Percentiles rank a stretch among this genome's conserved stretches.
These are phyloP conservation scores for Cuculus canorus DNA, from an alignment of 2,797 vertebrate genomes.

Conservation along the genomic window DNA sequence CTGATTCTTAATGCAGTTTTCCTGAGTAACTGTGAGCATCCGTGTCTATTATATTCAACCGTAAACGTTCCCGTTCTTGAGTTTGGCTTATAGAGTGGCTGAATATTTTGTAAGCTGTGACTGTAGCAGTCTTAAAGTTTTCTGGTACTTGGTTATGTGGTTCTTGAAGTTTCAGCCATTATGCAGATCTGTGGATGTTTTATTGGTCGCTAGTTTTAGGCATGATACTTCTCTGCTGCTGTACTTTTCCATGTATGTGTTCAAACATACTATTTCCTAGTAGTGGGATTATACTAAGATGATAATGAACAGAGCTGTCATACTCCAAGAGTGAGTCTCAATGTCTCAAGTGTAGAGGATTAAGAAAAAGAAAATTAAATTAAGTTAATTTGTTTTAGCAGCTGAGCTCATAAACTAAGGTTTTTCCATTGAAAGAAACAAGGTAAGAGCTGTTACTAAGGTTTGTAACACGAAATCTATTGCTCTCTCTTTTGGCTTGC, in stretches of 20 bases:
- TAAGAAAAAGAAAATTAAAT: conserved; percentile 2
- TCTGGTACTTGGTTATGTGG: rapidly evolving
- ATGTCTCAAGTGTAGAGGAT: neutral
- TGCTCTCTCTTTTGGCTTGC: neutral
- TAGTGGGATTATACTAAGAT: neutral
- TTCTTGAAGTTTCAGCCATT: neutral
- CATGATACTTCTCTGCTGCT: neutral
- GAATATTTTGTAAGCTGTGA: neutral
- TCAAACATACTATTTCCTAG: neutral
- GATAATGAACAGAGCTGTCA: neutral
- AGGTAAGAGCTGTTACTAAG: neutral
- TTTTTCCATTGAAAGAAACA: neutral
- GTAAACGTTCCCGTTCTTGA: neutral
- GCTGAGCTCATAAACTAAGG: neutral
- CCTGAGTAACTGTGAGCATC: neutral
- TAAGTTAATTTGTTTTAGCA: neutral
- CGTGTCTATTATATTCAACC: neutral
- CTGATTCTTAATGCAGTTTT: neutral
- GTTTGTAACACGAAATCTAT: neutral
- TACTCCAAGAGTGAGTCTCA: neutral
- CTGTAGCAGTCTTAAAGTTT: neutral
- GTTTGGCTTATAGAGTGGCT: neutral
- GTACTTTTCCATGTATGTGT: neutral
- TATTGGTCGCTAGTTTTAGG: neutral
- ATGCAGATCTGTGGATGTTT: neutral